These are phyloP conservation scores for Erpetoichthys calabaricus DNA, from an alignment of 2,797 vertebrate genomes.

Conservation along the genomic window DNA sequence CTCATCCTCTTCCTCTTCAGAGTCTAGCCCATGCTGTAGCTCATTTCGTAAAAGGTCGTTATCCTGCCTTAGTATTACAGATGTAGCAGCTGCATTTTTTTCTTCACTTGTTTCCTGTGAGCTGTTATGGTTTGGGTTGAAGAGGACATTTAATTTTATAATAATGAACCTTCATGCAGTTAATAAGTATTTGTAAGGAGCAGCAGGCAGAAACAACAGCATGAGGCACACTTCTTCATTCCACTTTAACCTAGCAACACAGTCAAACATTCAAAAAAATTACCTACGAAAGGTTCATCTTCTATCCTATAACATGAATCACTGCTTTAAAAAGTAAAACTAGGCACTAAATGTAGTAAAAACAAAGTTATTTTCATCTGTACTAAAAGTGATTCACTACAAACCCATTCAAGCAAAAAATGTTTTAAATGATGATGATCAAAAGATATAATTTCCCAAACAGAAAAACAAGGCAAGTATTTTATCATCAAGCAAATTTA, in stretches of 20 bases:
- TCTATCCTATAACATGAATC: too few species aligned
- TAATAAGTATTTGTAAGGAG: conserved; percentile 11
- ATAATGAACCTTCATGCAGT: conserved; percentile 14
- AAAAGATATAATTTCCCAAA: too few species aligned
- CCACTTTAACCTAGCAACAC: too few species aligned
- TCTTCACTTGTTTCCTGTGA: conserved; percentile 39
- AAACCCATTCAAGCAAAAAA: too few species aligned
- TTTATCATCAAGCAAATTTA: too few species aligned
- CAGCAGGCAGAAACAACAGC: too few species aligned
- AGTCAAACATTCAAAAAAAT: too few species aligned
- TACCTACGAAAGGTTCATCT: too few species aligned
- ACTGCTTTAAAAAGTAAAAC: conserved; percentile 9
- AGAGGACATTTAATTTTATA: conserved; percentile 34
- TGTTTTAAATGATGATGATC: too few species aligned
- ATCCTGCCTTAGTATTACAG: conserved; percentile 69
- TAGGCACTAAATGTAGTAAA: conserved; percentile 24
- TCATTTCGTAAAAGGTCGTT: conserved; percentile 59
- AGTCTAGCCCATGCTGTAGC: conserved; percentile 53
- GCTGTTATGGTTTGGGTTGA: conserved; percentile 24
- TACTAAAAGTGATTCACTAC: too few species aligned
- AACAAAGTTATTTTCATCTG: conserved; percentile 11
- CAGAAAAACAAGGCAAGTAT: too few species aligned
- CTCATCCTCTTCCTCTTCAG: conserved; percentile 41
- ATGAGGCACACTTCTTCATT: too few species aligned
- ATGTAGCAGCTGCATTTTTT: conserved; percentile 35